Conservation (phyloP, 1,140 invertebrate species). For the Nephotettix cincticeps region DNA sequence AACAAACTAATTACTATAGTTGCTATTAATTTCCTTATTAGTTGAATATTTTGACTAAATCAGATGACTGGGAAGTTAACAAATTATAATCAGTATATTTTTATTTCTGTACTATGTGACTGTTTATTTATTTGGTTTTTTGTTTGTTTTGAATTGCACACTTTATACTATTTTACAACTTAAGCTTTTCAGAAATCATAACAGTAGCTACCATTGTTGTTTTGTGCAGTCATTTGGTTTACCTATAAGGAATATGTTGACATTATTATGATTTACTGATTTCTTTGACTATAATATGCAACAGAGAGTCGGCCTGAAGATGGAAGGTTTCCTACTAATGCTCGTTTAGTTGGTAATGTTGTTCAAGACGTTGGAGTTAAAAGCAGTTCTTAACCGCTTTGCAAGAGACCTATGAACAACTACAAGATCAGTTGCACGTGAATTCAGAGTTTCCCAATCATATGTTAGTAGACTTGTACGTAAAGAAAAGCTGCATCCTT, state of each 20-base stretch:
- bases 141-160: too few relatives aligned
- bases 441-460: not conserved
- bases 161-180: too few relatives aligned
- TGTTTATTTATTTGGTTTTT: too few relatives aligned
- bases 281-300: not conserved
- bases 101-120: too few relatives aligned
- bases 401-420: not conserved
- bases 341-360: not conserved
- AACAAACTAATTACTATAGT: too few relatives aligned
- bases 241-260: not conserved
- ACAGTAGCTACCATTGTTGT: not conserved
- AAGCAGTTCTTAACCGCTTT: not conserved
- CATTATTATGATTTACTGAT: not conserved
- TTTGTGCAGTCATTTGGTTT: not conserved
- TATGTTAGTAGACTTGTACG: not conserved
- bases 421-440: not conserved
- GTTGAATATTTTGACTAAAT: too few relatives aligned
- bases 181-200: too few relatives aligned
- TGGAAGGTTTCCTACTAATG: not conserved
- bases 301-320: not conserved
- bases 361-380: conserved; percentile 1
- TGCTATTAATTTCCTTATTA: too few relatives aligned
- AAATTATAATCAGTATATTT: too few relatives aligned
- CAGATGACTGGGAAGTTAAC: too few relatives aligned
- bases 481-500: conserved; percentile 8